These are phyloP conservation scores for Frankliniella intonsa DNA, from an alignment of 2,888 invertebrate species.

Conservation along the genomic window DNA sequence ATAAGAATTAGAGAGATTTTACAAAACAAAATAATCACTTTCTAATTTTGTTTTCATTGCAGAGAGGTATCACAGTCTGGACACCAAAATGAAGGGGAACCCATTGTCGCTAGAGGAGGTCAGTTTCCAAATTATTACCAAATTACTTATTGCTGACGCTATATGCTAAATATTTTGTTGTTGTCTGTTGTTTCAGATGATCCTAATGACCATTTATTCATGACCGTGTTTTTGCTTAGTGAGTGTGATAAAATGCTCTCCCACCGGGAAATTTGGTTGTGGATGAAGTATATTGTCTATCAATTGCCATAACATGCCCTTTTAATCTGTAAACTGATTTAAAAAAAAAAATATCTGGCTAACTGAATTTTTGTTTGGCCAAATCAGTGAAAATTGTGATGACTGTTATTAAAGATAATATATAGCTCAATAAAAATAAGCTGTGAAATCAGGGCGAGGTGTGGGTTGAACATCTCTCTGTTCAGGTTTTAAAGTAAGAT, in stretches of 20 bases:
- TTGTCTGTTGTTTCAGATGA: constrained; percentile 50
- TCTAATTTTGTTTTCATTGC: constrained; percentile 40
- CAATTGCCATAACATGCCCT: neutral
- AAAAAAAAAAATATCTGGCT: neutral
- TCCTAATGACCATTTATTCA: constrained; percentile 58
- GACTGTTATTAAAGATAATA: neutral
- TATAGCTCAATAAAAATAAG: constrained; percentile 3
- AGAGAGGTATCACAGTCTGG: constrained; percentile 66
- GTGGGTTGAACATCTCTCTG: neutral
- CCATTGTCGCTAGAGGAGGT: constrained; percentile 69
- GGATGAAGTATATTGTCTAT: neutral
- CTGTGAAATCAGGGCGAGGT: neutral
- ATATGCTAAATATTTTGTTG: neutral
- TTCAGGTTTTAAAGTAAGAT: neutral
- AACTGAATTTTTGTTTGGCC: neutral
- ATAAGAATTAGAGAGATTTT: neutral
- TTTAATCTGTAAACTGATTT: neutral
- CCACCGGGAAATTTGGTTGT: neutral
- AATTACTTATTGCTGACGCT: neutral
- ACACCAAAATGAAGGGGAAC: constrained; percentile 66
- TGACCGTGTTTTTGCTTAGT: constrained; percentile 42
- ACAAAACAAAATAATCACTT: no score
- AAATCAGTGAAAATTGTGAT: neutral
- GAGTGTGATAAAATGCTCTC: neutral
- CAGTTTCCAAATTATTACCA: neutral